Conservation (phyloP, 2,888 invertebrate species). For the Mythimna vitellina region DNA sequence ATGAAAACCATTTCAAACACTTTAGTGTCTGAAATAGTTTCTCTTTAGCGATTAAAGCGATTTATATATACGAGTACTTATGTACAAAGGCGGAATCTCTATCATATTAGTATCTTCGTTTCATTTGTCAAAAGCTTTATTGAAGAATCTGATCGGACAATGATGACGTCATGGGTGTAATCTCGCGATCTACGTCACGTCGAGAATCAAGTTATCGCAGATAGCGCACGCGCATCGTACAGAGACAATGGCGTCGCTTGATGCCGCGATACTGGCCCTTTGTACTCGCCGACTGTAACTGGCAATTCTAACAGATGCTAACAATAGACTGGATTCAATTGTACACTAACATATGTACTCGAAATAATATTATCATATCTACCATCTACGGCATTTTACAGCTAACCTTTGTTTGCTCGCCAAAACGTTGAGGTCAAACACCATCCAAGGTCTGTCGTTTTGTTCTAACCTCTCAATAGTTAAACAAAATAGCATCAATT, state of each 20-base stretch:
- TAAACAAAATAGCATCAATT: constrained; percentile 12
- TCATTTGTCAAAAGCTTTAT: constrained; percentile 19
- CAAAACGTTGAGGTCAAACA: neutral
- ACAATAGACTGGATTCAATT: constrained; percentile 58
- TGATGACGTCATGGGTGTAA: constrained; percentile 72
- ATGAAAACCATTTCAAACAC: constrained; percentile 19
- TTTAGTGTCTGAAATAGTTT: constrained; percentile 8
- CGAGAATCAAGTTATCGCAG: constrained; percentile 71
- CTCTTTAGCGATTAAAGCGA: neutral
- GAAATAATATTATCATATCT: constrained; percentile 20
- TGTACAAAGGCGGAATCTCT: neutral
- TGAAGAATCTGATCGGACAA: constrained; percentile 46
- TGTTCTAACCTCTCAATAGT: neutral
- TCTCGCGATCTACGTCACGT: constrained; percentile 84
- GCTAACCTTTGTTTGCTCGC: neutral
- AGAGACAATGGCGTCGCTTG: constrained; percentile 76
- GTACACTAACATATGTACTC: constrained; percentile 30
- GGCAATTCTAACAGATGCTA: constrained; percentile 63
- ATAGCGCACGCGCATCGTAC: constrained; percentile 82
- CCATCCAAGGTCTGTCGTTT: neutral
- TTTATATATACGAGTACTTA: neutral
- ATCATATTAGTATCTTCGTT: constrained; percentile 14
- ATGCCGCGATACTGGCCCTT: constrained; percentile 75
- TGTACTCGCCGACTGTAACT: constrained; percentile 73
- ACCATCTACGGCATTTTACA: neutral